Conservation (phyloP, 2,888 invertebrate genomes). For the Drosophila neutralis region DNA sequence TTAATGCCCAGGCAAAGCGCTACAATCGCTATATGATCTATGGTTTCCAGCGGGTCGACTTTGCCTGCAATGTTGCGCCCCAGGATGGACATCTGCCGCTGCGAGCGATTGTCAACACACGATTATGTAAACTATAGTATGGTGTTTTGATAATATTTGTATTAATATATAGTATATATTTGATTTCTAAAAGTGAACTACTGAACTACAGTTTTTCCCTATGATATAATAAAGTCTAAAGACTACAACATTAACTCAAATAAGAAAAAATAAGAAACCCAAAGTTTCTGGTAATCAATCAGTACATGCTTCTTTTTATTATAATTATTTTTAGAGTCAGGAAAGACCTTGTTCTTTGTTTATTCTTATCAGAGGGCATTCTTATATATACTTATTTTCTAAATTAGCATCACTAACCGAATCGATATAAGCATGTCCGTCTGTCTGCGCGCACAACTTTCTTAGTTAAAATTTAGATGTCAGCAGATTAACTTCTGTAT, state of each 20-base stretch:
- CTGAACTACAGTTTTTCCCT: neutral
- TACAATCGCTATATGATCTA: slow-evolving; percentile 79
- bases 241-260: neutral
- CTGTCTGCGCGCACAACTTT: neutral
- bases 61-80: slow-evolving; percentile 68
- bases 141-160: neutral
- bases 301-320: neutral
- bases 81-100: slow-evolving; percentile 69
- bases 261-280: neutral
- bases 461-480: neutral
- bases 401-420: neutral
- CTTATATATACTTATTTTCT: neutral
- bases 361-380: neutral
- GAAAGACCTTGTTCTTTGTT: neutral
- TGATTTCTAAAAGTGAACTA: neutral
- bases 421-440: neutral
- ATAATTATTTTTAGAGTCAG: neutral
- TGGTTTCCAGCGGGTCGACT: slow-evolving; percentile 58
- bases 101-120: slow-evolving; percentile 31
- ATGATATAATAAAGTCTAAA: neutral
- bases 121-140: slow-evolving; percentile 33
- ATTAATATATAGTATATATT: neutral
- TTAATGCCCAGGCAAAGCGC: slow-evolving; percentile 72
- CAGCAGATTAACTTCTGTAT: neutral
- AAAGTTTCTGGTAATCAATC: neutral